Evolutionary conservation across 1,140 invertebrate species (phyloP).

Genomic region (Neoseiulus cucumeris): DNA sequence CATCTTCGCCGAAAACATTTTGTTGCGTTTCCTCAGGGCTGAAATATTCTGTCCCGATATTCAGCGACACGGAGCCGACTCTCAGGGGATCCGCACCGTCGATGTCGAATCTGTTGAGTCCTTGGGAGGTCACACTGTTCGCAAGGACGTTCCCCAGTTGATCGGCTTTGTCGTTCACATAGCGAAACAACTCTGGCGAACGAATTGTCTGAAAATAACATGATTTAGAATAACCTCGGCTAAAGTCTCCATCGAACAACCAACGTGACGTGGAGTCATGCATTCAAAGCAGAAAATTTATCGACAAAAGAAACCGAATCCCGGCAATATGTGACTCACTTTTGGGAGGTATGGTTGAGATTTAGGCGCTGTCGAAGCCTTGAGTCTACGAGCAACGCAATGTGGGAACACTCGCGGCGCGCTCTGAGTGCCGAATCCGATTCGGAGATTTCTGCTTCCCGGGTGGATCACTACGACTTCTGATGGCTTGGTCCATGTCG

Average conservation of each 20-base stretch:
- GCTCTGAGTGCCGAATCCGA: constrained; percentile 69
- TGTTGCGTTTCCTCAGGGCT: constrained; percentile 38
- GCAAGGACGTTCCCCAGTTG: not conserved
- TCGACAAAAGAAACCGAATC: no score
- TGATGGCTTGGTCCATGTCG: not conserved
- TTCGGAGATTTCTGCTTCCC: constrained; percentile 64
- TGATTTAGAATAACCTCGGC: no score
- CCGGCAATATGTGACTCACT: no score
- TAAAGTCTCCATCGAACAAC: not conserved
- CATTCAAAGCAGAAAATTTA: no score
- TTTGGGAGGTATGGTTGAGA: not conserved
- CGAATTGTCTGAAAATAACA: not conserved
- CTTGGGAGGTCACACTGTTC: not conserved
- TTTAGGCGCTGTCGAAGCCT: constrained; percentile 25
- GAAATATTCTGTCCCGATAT: constrained; percentile 27
- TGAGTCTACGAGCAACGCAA: constrained; percentile 50
- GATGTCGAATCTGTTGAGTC: not conserved
- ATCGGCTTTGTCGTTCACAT: not conserved
- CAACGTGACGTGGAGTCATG: not conserved
- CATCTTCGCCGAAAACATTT: constrained; percentile 13
- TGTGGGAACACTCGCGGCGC: constrained; percentile 64
- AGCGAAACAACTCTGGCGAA: not conserved
- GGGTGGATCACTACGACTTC: constrained; percentile 74
- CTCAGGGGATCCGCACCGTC: not conserved
- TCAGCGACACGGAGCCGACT: not conserved